Evolutionary conservation across 2,888 invertebrate genomes (phyloP).

Genomic region (Eilema caniola): DNA sequence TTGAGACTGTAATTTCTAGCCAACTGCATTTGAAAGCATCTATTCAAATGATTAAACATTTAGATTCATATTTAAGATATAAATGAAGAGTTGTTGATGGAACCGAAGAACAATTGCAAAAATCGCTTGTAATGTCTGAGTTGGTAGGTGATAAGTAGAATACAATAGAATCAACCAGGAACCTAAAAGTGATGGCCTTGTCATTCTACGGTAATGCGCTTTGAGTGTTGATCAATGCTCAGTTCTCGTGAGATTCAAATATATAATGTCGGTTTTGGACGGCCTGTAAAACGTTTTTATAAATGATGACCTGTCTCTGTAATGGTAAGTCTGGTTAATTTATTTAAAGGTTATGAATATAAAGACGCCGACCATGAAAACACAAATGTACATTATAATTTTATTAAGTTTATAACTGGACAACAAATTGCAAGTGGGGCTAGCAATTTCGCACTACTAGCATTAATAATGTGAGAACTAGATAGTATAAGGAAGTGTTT

Average conservation of each 20-base stretch:
- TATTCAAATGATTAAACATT: conserved; percentile 36
- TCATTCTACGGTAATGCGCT: conserved; percentile 53
- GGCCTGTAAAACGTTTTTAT: background rate
- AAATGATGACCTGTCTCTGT: background rate
- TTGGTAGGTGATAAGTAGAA: conserved; percentile 29
- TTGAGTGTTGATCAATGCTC: conserved; percentile 41
- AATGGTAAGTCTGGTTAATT: background rate
- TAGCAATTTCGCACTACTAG: conserved; percentile 34
- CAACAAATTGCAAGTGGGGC: background rate
- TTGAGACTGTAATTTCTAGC: conserved; percentile 46
- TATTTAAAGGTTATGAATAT: background rate
- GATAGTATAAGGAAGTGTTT: conserved; percentile 53
- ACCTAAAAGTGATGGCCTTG: conserved; percentile 64
- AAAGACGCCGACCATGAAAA: background rate
- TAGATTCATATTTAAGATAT: conserved; percentile 25
- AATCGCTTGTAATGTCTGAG: conserved; percentile 35
- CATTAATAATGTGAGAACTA: conserved; percentile 34
- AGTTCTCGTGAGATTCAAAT: background rate
- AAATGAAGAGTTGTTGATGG: conserved; percentile 20
- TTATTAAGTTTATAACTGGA: too few species aligned
- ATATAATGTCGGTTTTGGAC: background rate
- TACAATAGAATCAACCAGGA: conserved; percentile 56
- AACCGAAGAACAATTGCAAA: conserved; percentile 14
- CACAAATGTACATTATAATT: background rate
- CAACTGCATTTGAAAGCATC: conserved; percentile 31